phyloP scores from a whole-genome alignment of 1,140 invertebrate species.

The Heliconius congener region DNA sequence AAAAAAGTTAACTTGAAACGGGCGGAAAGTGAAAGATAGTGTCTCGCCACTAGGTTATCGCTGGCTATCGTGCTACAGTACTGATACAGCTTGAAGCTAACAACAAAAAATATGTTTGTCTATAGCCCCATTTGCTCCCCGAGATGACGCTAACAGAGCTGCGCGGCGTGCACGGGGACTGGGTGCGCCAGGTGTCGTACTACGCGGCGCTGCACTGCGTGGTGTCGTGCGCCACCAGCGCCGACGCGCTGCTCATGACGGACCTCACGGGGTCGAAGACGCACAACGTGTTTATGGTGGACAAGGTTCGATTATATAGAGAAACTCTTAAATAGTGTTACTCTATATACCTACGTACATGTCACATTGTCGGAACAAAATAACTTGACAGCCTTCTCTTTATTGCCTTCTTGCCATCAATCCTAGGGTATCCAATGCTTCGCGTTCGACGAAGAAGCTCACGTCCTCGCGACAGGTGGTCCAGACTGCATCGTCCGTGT shows the following conservation, averaged over 20 bases:
- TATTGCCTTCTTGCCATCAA: not conserved
- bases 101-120: not conserved
- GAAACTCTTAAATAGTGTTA: no score
- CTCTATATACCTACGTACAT: no score
- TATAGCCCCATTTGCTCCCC: constrained; percentile 61
- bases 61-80: no score
- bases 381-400: not conserved
- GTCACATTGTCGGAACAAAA: no score
- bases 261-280: constrained; percentile 66
- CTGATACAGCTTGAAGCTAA: no score
- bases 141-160: constrained; percentile 80
- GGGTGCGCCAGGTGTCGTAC: constrained; percentile 85
- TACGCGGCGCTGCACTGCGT: constrained; percentile 82
- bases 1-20: no score
- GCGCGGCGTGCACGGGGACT: constrained; percentile 82
- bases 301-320: constrained; percentile 51
- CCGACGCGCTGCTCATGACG: constrained; percentile 66
- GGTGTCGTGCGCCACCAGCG: constrained; percentile 80
- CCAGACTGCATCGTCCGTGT: constrained; percentile 86
- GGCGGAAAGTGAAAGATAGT: no score
- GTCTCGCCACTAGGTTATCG: no score
- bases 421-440: constrained; percentile 82
- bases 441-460: constrained; percentile 81
- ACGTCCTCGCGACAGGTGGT: constrained; percentile 86
- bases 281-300: constrained; percentile 62